Evolutionary conservation across 2,888 invertebrate genomes (phyloP), one percentile per base, ranked within the genome.

Genomic region (Lepidonotus clava): DNA sequence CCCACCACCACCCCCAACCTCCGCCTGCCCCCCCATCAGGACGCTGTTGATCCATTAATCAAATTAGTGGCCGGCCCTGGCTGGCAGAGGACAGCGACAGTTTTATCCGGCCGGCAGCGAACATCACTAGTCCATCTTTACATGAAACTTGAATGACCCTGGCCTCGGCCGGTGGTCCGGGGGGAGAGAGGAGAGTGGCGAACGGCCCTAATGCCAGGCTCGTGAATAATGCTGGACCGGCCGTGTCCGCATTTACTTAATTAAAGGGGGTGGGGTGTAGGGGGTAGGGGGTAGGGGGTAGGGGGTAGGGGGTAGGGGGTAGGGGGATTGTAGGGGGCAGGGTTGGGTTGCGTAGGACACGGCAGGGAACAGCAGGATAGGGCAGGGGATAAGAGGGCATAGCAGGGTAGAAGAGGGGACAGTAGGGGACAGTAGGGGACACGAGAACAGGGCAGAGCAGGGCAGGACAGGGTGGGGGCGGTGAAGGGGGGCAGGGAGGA

Each of bases 71-170:
- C 71, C n/a, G 61, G 34, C 18, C 71, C 71, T 36, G 38, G 38
- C 21, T 71, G 71, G 71, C 71, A 38, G 71, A 21, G 71, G 71
- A 14, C 21, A 6, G 36, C 36, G n/a, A 38, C 21, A n/a, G 56
- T 34, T 71, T 71, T 71, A 1, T 34, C 38, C 36, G 38, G 8
- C 46, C 46, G 46, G 18, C 46, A 46, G 4, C 36, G 71, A 34
- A 38, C 71, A 71, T 71, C 71, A 38, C 36, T 38, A 38, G 24
- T 38, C 36, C 71, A 71, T 71, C 71, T 34, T 38, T 71, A 71
- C 71, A 71, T 71, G 71, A 38, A 71, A 71, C 71, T 71, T 71
- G 71, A 71, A 71, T 71, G 71, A 71, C 71, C 71, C 71, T 14
- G 21, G 36, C 36, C 18, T 38, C 18, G 18, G n/a, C 34, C 71